Conservation (phyloP, 23 tunicate genomes). For the Clavelina lepadiformis region DNA sequence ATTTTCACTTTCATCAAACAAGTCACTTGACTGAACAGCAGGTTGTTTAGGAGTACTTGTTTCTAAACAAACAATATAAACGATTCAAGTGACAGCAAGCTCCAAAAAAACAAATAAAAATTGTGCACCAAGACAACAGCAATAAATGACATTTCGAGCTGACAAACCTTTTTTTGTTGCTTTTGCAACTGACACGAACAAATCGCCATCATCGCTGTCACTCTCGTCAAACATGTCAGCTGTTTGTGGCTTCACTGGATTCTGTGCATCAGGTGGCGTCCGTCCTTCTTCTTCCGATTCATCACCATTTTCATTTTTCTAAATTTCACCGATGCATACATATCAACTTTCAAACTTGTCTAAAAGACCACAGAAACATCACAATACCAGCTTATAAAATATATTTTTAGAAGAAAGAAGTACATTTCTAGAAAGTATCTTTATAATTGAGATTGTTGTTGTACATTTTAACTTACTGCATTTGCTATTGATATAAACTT, state of each 20-base stretch:
- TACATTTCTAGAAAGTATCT: too few species aligned
- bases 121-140: neutral
- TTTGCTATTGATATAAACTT: neutral
- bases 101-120: neutral
- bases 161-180: conserved; percentile 7
- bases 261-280: neutral
- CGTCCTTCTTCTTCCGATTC: neutral
- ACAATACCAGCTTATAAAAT: too few species aligned
- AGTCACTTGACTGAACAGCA: conserved; percentile 2
- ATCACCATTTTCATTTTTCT: conserved; percentile 7
- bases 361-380: neutral
- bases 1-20: conserved; percentile 41
- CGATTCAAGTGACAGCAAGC: too few species aligned
- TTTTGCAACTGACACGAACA: conserved; percentile 2
- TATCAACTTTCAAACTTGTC: neutral
- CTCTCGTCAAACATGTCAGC: conserved; percentile 12
- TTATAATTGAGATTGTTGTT: neutral
- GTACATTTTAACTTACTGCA: neutral
- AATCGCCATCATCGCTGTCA: conserved; percentile 12
- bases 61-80: too few species aligned
- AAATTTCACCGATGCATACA: neutral
- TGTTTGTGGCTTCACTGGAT: neutral
- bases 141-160: neutral
- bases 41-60: too few species aligned
- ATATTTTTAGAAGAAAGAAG: too few species aligned